Conservation (phyloP, 2,113 vertebrate genomes). For the Orientallactaga bullata region DNA sequence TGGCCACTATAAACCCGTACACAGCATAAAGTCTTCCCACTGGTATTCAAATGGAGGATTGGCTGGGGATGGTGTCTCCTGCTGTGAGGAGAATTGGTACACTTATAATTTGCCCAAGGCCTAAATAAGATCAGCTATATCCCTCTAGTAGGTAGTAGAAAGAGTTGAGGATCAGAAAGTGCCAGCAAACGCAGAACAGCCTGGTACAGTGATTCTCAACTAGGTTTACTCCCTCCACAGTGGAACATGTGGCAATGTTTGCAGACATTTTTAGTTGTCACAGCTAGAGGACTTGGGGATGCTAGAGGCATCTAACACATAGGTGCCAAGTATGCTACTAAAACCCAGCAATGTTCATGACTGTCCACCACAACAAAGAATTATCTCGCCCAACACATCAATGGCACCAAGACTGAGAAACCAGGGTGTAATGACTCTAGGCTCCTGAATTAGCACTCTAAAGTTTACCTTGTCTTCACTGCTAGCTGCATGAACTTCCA, state of each 20-base stretch:
- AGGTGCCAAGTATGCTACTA: background rate
- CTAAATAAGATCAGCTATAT: slow-evolving; percentile 42
- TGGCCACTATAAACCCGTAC: background rate
- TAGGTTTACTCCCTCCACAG: background rate
- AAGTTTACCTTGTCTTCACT: background rate
- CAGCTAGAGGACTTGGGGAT: background rate
- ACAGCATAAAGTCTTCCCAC: background rate
- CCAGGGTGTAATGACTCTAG: background rate
- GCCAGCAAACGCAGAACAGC: background rate
- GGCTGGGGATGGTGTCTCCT: background rate
- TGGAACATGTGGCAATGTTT: slow-evolving; percentile 6
- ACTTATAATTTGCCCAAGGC: background rate
- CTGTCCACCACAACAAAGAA: background rate
- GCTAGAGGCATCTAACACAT: background rate
- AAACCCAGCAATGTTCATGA: background rate
- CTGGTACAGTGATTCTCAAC: background rate
- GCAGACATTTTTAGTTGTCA: slow-evolving; percentile 34
- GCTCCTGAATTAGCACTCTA: background rate
- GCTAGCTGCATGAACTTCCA: background rate
- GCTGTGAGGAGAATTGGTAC: background rate
- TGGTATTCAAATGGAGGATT: background rate
- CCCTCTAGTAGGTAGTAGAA: background rate
- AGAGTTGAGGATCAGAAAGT: slow-evolving; percentile 7
- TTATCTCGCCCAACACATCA: slow-evolving; percentile 31
- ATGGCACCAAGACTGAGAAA: background rate